phyloP scores from a whole-genome alignment of 2,797 vertebrate genomes.

The Brotula barbata region DNA sequence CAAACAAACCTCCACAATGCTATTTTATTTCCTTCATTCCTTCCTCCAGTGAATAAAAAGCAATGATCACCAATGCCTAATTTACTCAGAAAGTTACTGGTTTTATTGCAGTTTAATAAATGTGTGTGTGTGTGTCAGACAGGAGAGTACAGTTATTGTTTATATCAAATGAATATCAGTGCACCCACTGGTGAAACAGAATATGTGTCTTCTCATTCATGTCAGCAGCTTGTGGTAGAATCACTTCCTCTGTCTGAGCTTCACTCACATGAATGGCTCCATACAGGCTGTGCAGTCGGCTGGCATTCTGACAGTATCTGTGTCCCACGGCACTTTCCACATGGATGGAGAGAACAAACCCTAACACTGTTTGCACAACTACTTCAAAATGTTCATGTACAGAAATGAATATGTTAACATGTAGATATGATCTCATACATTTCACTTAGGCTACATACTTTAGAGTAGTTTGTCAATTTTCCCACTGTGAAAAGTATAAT shows the following conservation, averaged over 20 bases:
- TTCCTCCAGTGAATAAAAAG: too few relatives aligned
- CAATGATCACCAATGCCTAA: too few relatives aligned
- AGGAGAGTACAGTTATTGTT: background rate
- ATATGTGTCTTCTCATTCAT: slow-evolving; percentile 14
- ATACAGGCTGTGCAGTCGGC: slow-evolving; percentile 52
- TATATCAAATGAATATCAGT: background rate
- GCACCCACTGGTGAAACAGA: background rate
- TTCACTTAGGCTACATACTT: too few relatives aligned
- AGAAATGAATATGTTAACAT: too few relatives aligned
- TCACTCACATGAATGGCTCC: slow-evolving; percentile 49
- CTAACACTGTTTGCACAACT: background rate
- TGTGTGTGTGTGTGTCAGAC: background rate
- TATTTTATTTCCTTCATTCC: too few relatives aligned
- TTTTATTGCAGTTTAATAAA: too few relatives aligned
- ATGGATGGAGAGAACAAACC: slow-evolving; percentile 3
- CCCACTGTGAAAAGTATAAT: too few relatives aligned
- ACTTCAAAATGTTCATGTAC: background rate
- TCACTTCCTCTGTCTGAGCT: slow-evolving; percentile 11
- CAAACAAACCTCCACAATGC: too few relatives aligned
- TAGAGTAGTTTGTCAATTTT: too few relatives aligned
- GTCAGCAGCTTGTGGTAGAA: slow-evolving; percentile 17
- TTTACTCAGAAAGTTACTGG: too few relatives aligned
- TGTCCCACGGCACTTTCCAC: slow-evolving; percentile 40
- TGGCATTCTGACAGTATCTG: slow-evolving; percentile 1
- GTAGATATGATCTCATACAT: too few relatives aligned